phyloP scores from a whole-genome alignment of 1,140 invertebrate species.

The Lasioglossum baleicum region DNA sequence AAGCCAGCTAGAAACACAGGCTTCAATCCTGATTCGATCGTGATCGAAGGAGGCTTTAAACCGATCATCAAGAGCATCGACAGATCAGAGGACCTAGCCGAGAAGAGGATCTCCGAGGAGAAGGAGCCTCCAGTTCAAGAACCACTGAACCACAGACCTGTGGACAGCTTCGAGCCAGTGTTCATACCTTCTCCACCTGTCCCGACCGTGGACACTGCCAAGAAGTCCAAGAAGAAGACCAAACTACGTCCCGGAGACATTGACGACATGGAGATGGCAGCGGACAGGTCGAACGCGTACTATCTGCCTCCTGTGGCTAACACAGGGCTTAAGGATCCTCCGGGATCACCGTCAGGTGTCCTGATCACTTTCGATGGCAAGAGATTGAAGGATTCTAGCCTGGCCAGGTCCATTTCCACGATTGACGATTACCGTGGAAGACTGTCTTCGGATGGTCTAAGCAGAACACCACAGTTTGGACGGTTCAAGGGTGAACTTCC shows the following conservation, averaged over 20 bases:
- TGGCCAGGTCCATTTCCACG: constrained; percentile 82
- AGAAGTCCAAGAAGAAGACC: constrained; percentile 76
- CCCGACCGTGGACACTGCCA: constrained; percentile 81
- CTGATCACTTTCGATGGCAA: constrained; percentile 88
- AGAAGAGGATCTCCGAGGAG: constrained; percentile 77
- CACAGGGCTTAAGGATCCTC: constrained; percentile 12
- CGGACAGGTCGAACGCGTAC: constrained; percentile 86
- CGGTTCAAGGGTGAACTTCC: constrained; percentile 87
- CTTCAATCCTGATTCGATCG: constrained; percentile 88
- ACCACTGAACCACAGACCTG: constrained; percentile 74
- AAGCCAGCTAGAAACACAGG: constrained; percentile 84
- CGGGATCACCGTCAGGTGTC: constrained; percentile 73
- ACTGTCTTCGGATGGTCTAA: constrained; percentile 80
- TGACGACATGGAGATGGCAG: constrained; percentile 83
- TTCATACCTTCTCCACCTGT: constrained; percentile 86
- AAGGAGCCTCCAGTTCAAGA: constrained; percentile 56
- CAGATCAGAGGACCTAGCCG: constrained; percentile 70
- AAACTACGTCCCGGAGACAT: constrained; percentile 63
- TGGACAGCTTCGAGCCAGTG: constrained; percentile 85
- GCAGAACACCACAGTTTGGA: constrained; percentile 85
- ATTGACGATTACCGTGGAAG: constrained; percentile 69
- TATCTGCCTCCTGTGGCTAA: constrained; percentile 81
- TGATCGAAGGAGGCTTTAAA: constrained; percentile 90
- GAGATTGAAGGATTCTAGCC: constrained; percentile 83
- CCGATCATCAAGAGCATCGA: constrained; percentile 85